Percentiles rank a stretch among this genome's conserved stretches.
Evolutionary conservation across 1,140 invertebrate species (phyloP).

Genomic region (Drosophila ohnishii): DNA sequence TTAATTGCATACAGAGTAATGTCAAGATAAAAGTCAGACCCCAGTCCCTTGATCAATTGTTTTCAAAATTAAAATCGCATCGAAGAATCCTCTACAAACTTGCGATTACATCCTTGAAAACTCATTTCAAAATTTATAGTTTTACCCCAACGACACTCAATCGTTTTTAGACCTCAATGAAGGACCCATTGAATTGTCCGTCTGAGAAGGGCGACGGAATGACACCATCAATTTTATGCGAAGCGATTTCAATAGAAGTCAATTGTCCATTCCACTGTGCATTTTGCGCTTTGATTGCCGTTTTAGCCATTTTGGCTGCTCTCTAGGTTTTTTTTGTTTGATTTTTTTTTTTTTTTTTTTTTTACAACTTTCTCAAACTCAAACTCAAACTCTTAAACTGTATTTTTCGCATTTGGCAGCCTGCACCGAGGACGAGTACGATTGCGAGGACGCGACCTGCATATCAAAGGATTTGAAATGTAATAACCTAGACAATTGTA

Average conservation of each 20-base stretch:
- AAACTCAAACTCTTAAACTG: slow-evolving; percentile 19
- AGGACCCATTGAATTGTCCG: slow-evolving; percentile 3
- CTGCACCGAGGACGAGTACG: slow-evolving; percentile 86
- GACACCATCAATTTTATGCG: slow-evolving; percentile 31
- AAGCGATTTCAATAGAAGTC: slow-evolving; percentile 29
- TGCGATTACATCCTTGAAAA: neutral
- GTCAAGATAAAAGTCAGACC: neutral
- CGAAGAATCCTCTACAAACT: neutral
- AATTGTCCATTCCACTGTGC: slow-evolving; percentile 47
- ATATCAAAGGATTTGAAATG: slow-evolving; percentile 89
- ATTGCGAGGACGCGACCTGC: slow-evolving; percentile 94
- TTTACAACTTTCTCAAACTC: slow-evolving; percentile 33
- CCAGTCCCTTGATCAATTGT: neutral
- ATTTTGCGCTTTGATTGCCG: slow-evolving; percentile 41
- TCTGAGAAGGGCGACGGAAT: slow-evolving; percentile 9
- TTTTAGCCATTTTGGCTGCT: slow-evolving; percentile 15
- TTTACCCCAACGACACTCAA: neutral
- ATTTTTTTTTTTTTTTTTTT: slow-evolving; percentile 13
- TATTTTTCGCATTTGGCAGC: slow-evolving; percentile 32
- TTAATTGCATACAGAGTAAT: neutral
- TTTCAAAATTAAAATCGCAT: neutral
- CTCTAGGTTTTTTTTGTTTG: neutral
- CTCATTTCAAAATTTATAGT: slow-evolving; percentile 2
- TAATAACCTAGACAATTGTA: slow-evolving; percentile 90
- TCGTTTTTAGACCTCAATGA: slow-evolving; percentile 2